Evolutionary conservation across 1,140 invertebrate species (phyloP).

Genomic region (Trachymyrmex cornetzi): DNA sequence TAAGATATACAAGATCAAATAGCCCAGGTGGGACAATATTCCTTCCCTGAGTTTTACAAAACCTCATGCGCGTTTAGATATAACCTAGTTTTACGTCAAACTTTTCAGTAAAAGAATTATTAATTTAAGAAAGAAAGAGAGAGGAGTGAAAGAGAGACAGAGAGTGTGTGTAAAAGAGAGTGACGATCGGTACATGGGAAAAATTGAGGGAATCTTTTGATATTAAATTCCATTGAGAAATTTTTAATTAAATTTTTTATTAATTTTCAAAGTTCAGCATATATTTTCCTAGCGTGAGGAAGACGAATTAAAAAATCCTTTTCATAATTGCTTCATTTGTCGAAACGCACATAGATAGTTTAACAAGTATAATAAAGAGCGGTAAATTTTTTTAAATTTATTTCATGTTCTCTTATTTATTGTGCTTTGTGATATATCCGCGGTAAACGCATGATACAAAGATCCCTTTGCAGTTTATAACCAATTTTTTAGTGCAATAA

Average conservation of each 20-base stretch:
- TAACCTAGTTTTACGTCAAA: constrained; percentile 20
- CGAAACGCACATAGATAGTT: background rate
- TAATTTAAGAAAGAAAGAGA: background rate
- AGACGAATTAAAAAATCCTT: constrained; percentile 6
- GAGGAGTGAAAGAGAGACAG: no score
- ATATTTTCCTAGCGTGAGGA: background rate
- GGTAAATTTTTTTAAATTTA: background rate
- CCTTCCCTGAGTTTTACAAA: constrained; percentile 31
- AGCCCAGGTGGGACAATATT: constrained; percentile 41
- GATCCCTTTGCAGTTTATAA: background rate
- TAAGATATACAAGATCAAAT: constrained; percentile 53
- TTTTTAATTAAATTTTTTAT: constrained; percentile 45
- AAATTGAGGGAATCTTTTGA: constrained; percentile 4
- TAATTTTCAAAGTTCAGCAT: constrained; percentile 11
- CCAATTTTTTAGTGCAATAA: background rate
- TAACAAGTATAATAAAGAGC: background rate
- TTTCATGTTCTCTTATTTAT: constrained; percentile 12
- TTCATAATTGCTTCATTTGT: constrained; percentile 3
- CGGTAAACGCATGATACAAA: background rate
- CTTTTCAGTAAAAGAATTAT: constrained; percentile 46
- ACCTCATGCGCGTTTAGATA: constrained; percentile 21
- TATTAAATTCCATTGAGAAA: constrained; percentile 35
- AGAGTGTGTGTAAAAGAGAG: background rate
- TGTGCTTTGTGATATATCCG: background rate
- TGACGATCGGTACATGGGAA: background rate